Evolutionary conservation across 1,140 invertebrate species (phyloP).

Genomic region (Zaprionus kolodkinae): DNA sequence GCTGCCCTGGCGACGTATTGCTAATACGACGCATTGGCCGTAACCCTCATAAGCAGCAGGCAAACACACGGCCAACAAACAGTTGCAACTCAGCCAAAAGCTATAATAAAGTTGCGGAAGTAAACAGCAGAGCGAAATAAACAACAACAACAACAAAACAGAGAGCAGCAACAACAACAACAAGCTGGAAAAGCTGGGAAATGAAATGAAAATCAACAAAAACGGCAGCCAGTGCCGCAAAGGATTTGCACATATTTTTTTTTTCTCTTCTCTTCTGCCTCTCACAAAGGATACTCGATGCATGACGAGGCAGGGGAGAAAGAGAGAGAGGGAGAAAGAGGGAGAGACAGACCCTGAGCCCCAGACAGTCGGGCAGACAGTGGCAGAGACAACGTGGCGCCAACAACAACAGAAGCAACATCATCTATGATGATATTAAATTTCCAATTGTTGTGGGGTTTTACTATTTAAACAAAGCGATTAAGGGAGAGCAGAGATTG

Average conservation of each 20-base stretch:
- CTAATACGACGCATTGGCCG: conserved; percentile 71
- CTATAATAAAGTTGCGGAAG: conserved; percentile 81
- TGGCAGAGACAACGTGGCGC: conserved; percentile 63
- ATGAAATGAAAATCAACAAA: conserved; percentile 77
- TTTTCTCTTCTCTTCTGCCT: background rate
- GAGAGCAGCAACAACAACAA: conserved; percentile 11
- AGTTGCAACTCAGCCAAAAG: conserved; percentile 78
- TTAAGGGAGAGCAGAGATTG: conserved; percentile 50
- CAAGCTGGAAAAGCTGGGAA: conserved; percentile 40
- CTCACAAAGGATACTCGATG: conserved; percentile 52
- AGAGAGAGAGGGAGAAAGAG: too few species aligned
- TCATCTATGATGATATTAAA: conserved; percentile 60
- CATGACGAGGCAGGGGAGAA: conserved; percentile 28
- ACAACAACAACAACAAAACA: conserved; percentile 52
- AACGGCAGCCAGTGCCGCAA: conserved; percentile 52
- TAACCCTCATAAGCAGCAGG: conserved; percentile 74
- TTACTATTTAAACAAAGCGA: conserved; percentile 70
- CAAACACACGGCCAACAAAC: conserved; percentile 74
- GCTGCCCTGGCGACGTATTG: conserved; percentile 45
- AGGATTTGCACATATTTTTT: conserved; percentile 66
- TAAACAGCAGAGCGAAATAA: conserved; percentile 75
- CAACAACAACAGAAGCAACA: conserved; percentile 42
- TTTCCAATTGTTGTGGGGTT: conserved; percentile 57
- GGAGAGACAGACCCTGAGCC: background rate
- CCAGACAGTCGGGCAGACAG: conserved; percentile 62